A percentile compares a stretch with the other conserved stretches of the same genome.
Evolutionary conservation across 2,888 invertebrate genomes (phyloP).

Genomic region (Pristionchus maxplancki): DNA sequence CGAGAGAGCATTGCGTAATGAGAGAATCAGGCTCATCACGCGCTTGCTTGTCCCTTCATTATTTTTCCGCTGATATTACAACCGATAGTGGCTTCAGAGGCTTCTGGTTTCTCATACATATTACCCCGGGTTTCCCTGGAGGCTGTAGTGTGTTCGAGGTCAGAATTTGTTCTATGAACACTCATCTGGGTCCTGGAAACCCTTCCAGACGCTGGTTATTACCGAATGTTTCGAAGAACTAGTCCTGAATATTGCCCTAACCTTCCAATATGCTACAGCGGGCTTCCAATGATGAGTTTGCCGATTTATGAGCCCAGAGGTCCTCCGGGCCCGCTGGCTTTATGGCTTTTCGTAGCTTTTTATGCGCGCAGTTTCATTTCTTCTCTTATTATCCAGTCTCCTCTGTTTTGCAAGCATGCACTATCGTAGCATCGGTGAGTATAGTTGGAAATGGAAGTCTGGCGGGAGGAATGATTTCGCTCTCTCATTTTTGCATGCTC

Average conservation of each 20-base stretch:
- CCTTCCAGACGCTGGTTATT: not conserved
- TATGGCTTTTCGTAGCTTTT: not conserved
- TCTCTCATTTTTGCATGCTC: no score
- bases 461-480: no score
- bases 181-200: not conserved
- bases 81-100: not conserved
- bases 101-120: not conserved
- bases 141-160: no score
- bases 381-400: not conserved
- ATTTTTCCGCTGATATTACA: not conserved
- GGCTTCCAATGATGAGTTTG: constrained; percentile 18
- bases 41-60: not conserved
- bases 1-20: not conserved
- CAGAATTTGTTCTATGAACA: no score
- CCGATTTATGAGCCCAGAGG: not conserved
- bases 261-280: not conserved
- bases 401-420: not conserved
- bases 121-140: no score
- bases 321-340: not conserved
- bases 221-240: not conserved
- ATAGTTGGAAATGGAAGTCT: no score
- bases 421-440: not conserved
- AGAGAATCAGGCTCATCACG: no score
- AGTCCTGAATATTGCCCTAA: not conserved
- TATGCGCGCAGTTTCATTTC: not conserved